Conservation (phyloP, 2,888 invertebrate genomes). For the Syrphus vitripennis region DNA sequence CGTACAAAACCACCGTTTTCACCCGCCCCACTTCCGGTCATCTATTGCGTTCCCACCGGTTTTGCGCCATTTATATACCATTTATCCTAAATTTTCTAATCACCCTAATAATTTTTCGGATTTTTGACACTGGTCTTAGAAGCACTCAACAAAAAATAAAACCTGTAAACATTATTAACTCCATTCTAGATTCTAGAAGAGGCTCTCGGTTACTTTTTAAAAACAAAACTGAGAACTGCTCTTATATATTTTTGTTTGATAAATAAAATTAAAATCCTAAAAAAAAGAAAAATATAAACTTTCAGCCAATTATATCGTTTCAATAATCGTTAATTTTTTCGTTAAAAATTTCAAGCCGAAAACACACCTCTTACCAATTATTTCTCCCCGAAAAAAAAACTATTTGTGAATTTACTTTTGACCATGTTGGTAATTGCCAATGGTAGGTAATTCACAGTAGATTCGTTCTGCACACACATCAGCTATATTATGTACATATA, state of each 20-base stretch:
- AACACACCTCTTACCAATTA: background rate
- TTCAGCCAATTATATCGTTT: background rate
- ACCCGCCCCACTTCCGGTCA: too few species aligned
- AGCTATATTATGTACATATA: background rate
- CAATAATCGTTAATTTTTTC: background rate
- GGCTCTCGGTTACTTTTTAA: too few species aligned
- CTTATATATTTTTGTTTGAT: background rate
- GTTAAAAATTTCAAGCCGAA: slow-evolving; percentile 7
- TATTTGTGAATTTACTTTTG: slow-evolving; percentile 51
- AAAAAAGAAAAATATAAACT: too few species aligned
- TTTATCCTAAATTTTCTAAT: too few species aligned
- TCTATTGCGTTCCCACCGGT: too few species aligned
- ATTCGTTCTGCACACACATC: slow-evolving; percentile 46
- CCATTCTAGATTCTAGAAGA: too few species aligned
- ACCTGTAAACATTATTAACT: too few species aligned
- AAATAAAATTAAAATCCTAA: background rate
- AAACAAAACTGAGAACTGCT: background rate
- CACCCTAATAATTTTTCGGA: too few species aligned
- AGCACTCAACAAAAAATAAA: too few species aligned
- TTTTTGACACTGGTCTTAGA: too few species aligned
- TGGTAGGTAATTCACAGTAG: slow-evolving; percentile 64
- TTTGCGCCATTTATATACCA: too few species aligned
- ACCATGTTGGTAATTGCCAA: slow-evolving; percentile 51
- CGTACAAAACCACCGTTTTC: too few species aligned
- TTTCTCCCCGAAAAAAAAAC: slow-evolving; percentile 7